Conservation (phyloP, 2,888 invertebrate species). For the Sesia apiformis region DNA sequence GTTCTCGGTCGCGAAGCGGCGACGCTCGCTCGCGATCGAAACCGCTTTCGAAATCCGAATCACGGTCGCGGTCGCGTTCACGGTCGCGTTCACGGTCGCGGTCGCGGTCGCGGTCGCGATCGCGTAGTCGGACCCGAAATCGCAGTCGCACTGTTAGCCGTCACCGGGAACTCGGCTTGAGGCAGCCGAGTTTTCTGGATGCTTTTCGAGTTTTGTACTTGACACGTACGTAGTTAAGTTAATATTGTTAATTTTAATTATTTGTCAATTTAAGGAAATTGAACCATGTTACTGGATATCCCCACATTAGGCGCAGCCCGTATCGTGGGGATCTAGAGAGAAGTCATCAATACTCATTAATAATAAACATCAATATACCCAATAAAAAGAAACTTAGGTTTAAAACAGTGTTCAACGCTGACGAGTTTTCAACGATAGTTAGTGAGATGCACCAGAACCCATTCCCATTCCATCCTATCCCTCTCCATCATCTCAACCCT, state of each 20-base stretch:
- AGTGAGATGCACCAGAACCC: too few relatives aligned
- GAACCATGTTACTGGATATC: too few relatives aligned
- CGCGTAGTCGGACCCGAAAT: conserved; percentile 22
- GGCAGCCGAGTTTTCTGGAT: conserved; percentile 49
- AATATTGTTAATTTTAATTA: too few relatives aligned
- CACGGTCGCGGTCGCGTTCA: conserved; percentile 14
- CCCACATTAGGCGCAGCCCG: neutral
- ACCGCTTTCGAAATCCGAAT: conserved; percentile 11
- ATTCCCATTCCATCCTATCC: too few relatives aligned
- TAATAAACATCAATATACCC: too few relatives aligned
- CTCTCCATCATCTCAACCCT: too few relatives aligned
- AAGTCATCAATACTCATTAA: too few relatives aligned
- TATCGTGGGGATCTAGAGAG: too few relatives aligned
- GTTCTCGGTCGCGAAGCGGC: conserved; percentile 20
- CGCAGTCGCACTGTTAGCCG: conserved; percentile 23
- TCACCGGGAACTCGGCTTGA: conserved; percentile 28
- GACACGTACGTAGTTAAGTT: conserved; percentile 33
- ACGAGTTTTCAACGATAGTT: too few relatives aligned
- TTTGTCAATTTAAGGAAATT: too few relatives aligned
- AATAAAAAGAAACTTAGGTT: too few relatives aligned
- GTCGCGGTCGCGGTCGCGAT: conserved; percentile 19
- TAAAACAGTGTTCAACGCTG: too few relatives aligned
- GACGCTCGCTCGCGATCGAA: conserved; percentile 6
- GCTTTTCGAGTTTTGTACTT: conserved; percentile 59
- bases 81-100: conserved; percentile 14